Conservation (phyloP, 1,140 invertebrate species). For the Atta cephalotes region DNA sequence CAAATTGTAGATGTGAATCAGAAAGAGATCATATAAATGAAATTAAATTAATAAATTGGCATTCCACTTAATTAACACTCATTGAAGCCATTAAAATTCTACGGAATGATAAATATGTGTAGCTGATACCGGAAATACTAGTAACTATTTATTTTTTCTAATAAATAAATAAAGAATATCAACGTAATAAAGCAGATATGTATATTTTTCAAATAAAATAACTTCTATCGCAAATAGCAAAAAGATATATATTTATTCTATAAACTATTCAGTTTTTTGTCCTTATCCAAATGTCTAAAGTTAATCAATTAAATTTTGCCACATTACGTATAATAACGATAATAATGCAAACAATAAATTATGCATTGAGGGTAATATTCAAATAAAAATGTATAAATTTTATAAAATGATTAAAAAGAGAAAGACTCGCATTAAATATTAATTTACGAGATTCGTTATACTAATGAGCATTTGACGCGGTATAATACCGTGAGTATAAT, state of each 20-base stretch:
- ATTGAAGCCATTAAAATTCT: conserved; percentile 27
- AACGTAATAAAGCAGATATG: neutral
- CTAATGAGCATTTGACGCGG: neutral
- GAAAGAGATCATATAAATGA: neutral
- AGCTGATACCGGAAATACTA: neutral
- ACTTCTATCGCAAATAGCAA: neutral
- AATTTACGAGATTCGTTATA: conserved; percentile 3
- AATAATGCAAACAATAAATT: conserved; percentile 1
- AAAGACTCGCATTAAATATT: neutral
- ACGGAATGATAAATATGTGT: neutral
- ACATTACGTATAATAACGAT: neutral
- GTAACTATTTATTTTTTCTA: neutral
- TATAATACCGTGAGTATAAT: neutral
- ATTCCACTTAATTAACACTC: conserved; percentile 48
- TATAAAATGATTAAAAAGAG: neutral
- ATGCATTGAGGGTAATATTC: neutral
- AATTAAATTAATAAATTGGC: conserved; percentile 43
- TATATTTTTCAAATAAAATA: neutral
- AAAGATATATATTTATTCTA: neutral
- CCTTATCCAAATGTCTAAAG: neutral
- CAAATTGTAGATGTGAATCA: neutral
- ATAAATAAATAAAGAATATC: conserved; percentile 4
- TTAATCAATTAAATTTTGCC: neutral
- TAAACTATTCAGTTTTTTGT: neutral
- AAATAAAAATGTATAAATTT: neutral